A percentile compares a stretch with the other conserved stretches of the same genome.
Conservation (phyloP, 2,797 vertebrate genomes). For the Ambastaia sidthimunki region DNA sequence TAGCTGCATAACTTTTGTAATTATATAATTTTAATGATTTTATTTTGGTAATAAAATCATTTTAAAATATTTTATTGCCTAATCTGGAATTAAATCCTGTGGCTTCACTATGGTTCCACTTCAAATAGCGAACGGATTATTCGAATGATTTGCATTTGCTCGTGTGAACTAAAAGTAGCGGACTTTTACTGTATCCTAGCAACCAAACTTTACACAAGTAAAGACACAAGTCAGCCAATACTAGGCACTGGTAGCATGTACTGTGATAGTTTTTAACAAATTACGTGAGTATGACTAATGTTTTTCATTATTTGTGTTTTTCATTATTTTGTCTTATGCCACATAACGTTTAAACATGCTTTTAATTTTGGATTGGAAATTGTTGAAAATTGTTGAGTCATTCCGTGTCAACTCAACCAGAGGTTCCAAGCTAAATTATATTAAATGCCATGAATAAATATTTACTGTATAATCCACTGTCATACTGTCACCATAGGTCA, state of each 20-base stretch:
- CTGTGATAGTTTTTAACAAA: background rate
- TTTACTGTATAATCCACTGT: too few relatives aligned
- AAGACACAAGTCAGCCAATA: background rate
- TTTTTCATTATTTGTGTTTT: background rate
- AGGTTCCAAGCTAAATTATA: too few relatives aligned
- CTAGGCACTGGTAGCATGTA: background rate
- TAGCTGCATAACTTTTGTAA: background rate
- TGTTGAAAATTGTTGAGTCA: too few relatives aligned
- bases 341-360: background rate
- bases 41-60: background rate
- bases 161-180: background rate
- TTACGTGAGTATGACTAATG: background rate
- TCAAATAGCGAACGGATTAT: background rate
- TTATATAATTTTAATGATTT: background rate
- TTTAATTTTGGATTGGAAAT: background rate
- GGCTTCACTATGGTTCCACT: background rate
- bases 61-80: background rate
- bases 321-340: too few relatives aligned
- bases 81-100: background rate
- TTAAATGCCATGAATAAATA: too few relatives aligned
- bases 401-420: too few relatives aligned
- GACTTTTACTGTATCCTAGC: conserved; percentile 51
- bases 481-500: too few relatives aligned
- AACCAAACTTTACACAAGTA: conserved; percentile 35
- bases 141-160: background rate